phyloP scores from a whole-genome alignment of 2,888 invertebrate genomes.

The Galeopsomyia nigrocyanea region DNA sequence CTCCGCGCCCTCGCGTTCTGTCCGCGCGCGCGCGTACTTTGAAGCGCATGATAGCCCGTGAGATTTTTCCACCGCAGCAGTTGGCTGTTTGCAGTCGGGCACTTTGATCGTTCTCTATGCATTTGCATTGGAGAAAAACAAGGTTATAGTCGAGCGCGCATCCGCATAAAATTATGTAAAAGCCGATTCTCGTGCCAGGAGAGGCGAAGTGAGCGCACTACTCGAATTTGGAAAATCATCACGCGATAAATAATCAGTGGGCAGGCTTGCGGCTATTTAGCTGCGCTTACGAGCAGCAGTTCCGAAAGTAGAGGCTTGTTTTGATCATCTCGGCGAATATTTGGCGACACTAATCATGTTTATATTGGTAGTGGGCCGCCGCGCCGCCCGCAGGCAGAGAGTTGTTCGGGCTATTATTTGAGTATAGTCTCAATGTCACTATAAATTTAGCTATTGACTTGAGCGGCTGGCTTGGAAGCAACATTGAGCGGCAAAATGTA shows the following conservation, averaged over 20 bases:
- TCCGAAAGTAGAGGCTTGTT: neutral
- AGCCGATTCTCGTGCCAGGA: too few species aligned
- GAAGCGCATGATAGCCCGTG: constrained; percentile 31
- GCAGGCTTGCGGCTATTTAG: too few species aligned
- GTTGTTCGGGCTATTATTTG: constrained; percentile 24
- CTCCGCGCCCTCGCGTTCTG: neutral
- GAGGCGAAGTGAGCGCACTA: too few species aligned
- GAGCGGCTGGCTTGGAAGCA: constrained; percentile 12
- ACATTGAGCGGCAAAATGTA: neutral
- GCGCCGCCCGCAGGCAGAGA: too few species aligned
- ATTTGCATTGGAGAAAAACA: too few species aligned
- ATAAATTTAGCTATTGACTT: constrained; percentile 34
- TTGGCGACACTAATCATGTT: neutral
- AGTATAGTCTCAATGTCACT: constrained; percentile 29
- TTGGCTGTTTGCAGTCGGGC: too few species aligned
- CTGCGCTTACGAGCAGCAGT: neutral
- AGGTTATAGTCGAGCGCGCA: too few species aligned
- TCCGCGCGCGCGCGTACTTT: constrained; percentile 18
- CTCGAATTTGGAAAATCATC: too few species aligned
- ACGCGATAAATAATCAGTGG: neutral
- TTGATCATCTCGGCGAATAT: constrained; percentile 4
- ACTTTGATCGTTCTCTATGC: too few species aligned
- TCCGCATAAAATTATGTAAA: too few species aligned
- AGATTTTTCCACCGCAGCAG: constrained; percentile 23
- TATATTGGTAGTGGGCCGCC: constrained; percentile 12